Evolutionary conservation across 2,888 invertebrate species (phyloP).

Genomic region (Dicranocentrus wangi): DNA sequence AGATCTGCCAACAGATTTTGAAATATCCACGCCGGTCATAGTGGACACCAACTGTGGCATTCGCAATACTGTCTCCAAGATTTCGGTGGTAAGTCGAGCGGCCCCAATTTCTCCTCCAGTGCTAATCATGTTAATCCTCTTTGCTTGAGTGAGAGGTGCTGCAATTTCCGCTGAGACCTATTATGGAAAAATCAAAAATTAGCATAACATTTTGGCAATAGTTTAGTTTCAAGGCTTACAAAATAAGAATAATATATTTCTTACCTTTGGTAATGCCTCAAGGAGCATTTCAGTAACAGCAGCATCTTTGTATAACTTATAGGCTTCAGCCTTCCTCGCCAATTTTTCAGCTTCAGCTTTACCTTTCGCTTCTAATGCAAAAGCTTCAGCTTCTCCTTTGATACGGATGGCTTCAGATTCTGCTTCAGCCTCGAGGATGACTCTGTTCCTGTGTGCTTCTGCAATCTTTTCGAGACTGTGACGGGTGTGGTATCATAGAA

Average conservation of each 20-base stretch:
- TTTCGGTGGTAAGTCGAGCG: slow-evolving; percentile 94
- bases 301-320: slow-evolving; percentile 95
- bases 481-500: neutral
- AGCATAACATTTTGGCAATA: neutral
- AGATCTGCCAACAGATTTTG: slow-evolving; percentile 61
- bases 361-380: slow-evolving; percentile 94
- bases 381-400: slow-evolving; percentile 92
- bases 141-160: slow-evolving; percentile 93
- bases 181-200: neutral
- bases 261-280: slow-evolving; percentile 94
- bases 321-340: slow-evolving; percentile 97
- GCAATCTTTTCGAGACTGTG: slow-evolving; percentile 87
- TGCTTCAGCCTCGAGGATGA: slow-evolving; percentile 95
- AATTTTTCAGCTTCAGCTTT: slow-evolving; percentile 97
- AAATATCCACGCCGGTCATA: slow-evolving; percentile 94
- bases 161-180: slow-evolving; percentile 97
- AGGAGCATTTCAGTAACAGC: slow-evolving; percentile 98
- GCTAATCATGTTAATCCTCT: slow-evolving; percentile 97
- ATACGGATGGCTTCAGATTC: slow-evolving; percentile 92
- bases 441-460: slow-evolving; percentile 90
- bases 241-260: slow-evolving; percentile 2
- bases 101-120: slow-evolving; percentile 94
- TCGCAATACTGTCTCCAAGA: slow-evolving; percentile 91
- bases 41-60: slow-evolving; percentile 93
- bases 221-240: neutral